phyloP scores from a whole-genome alignment of 2,113 vertebrate species.

The Sula dactylatra region DNA sequence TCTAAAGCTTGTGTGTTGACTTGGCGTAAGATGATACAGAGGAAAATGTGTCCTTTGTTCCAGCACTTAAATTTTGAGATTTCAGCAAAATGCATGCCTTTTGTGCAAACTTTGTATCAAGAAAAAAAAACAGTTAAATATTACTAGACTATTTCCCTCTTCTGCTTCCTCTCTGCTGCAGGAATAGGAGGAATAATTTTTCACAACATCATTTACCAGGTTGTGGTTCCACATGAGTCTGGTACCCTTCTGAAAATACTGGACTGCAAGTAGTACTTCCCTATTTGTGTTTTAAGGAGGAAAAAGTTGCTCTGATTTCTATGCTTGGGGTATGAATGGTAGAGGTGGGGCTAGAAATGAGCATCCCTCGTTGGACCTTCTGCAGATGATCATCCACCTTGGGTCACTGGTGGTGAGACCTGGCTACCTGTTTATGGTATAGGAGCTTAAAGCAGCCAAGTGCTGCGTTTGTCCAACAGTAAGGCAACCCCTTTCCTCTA shows the following conservation, averaged over 20 bases:
- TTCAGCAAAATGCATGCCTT: not conserved
- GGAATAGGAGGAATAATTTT: not conserved
- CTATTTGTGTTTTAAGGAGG: not conserved
- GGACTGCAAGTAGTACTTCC: not conserved
- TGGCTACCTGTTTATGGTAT: not conserved
- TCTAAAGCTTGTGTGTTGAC: not conserved
- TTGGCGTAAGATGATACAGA: not conserved
- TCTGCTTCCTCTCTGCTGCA: not conserved
- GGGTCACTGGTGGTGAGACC: not conserved
- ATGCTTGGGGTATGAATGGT: accelerated
- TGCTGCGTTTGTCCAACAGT: not conserved
- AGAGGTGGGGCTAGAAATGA: not conserved
- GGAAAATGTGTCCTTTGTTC: not conserved
- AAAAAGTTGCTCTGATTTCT: not conserved
- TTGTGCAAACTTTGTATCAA: not conserved
- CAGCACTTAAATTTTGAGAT: not conserved
- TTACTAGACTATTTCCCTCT: not conserved
- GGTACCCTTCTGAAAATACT: not conserved
- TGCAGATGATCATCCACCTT: not conserved
- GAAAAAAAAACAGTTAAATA: not conserved
- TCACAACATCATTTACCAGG: not conserved
- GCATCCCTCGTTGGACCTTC: not conserved
- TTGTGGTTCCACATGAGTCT: not conserved
- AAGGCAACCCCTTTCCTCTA: not conserved
- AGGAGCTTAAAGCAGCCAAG: not conserved